Evolutionary conservation across 2,888 invertebrate species (phyloP).

Genomic region (Acanthosepion lycidas): DNA sequence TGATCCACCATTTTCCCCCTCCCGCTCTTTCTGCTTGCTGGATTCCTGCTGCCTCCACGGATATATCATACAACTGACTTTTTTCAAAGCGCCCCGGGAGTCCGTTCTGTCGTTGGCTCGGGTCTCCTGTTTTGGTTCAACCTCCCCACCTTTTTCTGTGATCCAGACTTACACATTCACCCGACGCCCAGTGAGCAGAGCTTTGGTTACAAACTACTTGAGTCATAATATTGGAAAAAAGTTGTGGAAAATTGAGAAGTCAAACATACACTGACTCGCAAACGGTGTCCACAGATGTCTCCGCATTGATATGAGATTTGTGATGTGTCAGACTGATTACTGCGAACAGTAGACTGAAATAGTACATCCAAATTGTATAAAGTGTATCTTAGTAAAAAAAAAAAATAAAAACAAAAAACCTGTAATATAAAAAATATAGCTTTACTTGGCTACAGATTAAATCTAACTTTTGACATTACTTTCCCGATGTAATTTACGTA

Average conservation of each 20-base stretch:
- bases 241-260: not conserved
- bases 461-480: not conserved
- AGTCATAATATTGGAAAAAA: not conserved
- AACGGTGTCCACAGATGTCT: not conserved
- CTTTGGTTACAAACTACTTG: not conserved
- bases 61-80: conserved; percentile 20
- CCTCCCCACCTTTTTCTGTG: not conserved
- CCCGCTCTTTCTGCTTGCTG: not conserved
- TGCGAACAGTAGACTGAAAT: not conserved
- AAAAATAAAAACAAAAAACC: not conserved
- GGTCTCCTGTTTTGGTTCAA: not conserved
- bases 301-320: not conserved
- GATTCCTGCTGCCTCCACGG: not conserved
- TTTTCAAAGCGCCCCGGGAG: not conserved
- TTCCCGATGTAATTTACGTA: too few relatives aligned
- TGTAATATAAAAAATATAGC: not conserved
- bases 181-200: not conserved
- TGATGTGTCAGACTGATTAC: not conserved
- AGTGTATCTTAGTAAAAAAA: not conserved
- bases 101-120: not conserved
- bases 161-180: not conserved
- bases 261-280: not conserved
- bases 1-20: not conserved
- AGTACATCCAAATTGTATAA: not conserved
- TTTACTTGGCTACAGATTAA: not conserved